A percentile compares a stretch with the other conserved stretches of the same genome.
phyloP scores from a whole-genome alignment of 2,113 vertebrate genomes.

The Pelodiscus sinensis region DNA sequence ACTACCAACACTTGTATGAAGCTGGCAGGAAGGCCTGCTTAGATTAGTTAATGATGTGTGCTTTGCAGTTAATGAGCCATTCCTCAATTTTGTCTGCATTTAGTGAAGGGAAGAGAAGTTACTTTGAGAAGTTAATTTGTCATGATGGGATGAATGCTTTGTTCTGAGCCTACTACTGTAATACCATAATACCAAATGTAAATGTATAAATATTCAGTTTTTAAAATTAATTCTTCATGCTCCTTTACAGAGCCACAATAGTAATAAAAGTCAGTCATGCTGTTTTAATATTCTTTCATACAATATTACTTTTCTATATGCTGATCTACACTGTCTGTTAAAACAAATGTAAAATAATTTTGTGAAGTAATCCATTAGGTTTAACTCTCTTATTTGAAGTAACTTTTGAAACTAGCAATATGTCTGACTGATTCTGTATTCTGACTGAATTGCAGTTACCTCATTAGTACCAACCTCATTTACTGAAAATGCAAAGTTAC shows the following conservation, averaged over 20 bases:
- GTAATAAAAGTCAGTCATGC: neutral
- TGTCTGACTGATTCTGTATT: neutral
- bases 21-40: constrained; percentile 13
- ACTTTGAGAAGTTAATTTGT: constrained; percentile 20
- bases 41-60: constrained; percentile 8
- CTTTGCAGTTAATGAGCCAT: constrained; percentile 27
- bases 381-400: constrained; percentile 10
- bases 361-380: constrained; percentile 15
- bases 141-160: neutral
- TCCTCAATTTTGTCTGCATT: neutral
- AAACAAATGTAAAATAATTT: constrained; percentile 5
- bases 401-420: constrained; percentile 8
- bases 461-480: neutral
- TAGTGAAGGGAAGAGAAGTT: neutral
- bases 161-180: neutral
- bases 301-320: neutral
- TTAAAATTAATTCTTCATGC: neutral
- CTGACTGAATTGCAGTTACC: neutral
- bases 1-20: neutral
- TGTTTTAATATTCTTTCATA: neutral
- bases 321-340: neutral
- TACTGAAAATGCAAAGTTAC: neutral
- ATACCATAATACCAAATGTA: neutral
- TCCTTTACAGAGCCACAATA: neutral
- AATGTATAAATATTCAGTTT: neutral